Percentiles rank a stretch among this genome's conserved stretches.
Conservation (phyloP, 30 jellyfish, hydroid and myxozoan species). For the Chrysaora quinquecirrha region DNA sequence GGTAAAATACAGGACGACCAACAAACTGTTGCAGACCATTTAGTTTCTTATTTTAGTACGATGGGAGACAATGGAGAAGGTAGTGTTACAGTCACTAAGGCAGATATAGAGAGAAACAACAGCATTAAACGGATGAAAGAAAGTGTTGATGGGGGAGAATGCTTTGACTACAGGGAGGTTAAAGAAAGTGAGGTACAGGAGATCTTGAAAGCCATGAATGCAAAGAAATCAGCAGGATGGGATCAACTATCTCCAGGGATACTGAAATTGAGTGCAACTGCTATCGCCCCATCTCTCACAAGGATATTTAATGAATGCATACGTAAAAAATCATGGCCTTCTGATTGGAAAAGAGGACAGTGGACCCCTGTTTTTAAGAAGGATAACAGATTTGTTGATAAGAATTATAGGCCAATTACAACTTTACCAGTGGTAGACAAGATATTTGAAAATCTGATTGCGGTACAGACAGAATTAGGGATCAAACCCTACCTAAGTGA, state of each 20-base stretch:
- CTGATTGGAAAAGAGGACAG: not conserved
- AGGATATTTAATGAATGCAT: not conserved
- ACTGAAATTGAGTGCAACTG: not conserved
- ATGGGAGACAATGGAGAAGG: not conserved
- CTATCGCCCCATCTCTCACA: not conserved
- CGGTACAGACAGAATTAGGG: not conserved
- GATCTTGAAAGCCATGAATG: not conserved
- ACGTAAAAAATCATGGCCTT: not conserved
- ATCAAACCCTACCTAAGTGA: constrained; percentile 18
- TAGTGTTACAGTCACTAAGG: not conserved
- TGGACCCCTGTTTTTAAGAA: not conserved
- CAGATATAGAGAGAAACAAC: not conserved
- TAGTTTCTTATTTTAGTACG: not conserved
- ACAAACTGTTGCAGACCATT: not conserved
- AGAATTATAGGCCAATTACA: not conserved
- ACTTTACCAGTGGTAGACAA: not conserved
- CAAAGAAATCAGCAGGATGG: not conserved
- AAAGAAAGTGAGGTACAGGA: not conserved
- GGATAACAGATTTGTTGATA: not conserved
- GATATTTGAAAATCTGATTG: not conserved
- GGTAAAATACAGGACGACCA: not conserved
- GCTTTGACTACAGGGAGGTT: not conserved
- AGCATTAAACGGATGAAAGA: not conserved
- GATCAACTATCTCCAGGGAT: not conserved
- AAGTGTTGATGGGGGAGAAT: not conserved